Conservation (phyloP, 2,797 vertebrate genomes). For the Acrossocheilus fasciatus region DNA sequence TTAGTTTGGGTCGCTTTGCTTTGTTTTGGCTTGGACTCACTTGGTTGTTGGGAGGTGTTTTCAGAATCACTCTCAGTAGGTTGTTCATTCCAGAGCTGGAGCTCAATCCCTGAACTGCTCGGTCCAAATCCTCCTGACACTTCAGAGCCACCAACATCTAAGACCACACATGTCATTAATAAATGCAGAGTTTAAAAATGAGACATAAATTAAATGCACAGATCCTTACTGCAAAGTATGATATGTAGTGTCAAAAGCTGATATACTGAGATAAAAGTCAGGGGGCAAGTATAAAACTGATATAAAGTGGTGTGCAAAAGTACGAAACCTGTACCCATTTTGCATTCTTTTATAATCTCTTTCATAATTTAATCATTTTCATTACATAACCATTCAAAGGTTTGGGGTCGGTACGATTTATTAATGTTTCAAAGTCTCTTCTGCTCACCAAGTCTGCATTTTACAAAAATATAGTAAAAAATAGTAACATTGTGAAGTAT, state of each 20-base stretch:
- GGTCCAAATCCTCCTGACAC: constrained; percentile 92
- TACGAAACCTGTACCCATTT: neutral
- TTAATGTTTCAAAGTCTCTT: neutral
- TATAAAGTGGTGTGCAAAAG: neutral
- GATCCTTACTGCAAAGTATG: neutral
- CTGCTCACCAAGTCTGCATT: neutral
- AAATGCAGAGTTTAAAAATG: neutral
- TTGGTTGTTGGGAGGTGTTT: constrained; percentile 87
- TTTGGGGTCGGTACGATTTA: neutral
- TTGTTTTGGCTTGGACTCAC: constrained; percentile 76
- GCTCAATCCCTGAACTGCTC: constrained; percentile 82
- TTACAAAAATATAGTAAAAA: neutral
- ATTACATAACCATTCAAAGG: neutral
- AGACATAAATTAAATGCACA: neutral
- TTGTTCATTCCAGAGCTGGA: constrained; percentile 82
- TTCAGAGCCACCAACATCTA: constrained; percentile 87
- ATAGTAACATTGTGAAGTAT: neutral
- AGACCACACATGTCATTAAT: constrained; percentile 59
- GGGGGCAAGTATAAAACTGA: neutral
- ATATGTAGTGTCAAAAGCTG: neutral
- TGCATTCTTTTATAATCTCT: neutral
- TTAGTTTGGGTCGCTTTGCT: constrained; percentile 27
- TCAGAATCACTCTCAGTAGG: constrained; percentile 86
- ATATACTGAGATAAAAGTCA: neutral
- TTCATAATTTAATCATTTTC: neutral